Evolutionary conservation across 2,888 invertebrate species (phyloP).

Genomic region (Chorisops tibialis): DNA sequence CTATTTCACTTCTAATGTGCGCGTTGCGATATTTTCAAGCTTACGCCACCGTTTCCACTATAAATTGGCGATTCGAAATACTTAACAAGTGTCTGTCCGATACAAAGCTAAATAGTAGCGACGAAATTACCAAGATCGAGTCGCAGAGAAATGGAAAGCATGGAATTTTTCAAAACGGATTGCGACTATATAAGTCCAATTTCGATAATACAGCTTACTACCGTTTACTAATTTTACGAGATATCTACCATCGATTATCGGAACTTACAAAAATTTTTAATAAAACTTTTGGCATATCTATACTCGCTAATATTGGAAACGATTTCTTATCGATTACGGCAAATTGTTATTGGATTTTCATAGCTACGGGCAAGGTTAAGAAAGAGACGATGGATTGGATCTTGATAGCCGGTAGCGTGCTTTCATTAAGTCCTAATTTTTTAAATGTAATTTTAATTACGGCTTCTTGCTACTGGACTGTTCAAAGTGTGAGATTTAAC

Average conservation of each 20-base stretch:
- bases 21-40: conserved; percentile 47
- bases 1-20: conserved; percentile 42
- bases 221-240: conserved; percentile 39
- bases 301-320: conserved; percentile 46
- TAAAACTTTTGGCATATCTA: conserved; percentile 44
- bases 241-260: conserved; percentile 47
- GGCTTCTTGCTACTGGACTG: conserved; percentile 43
- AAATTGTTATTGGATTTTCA: conserved; percentile 49
- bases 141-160: conserved; percentile 1
- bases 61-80: conserved; percentile 42
- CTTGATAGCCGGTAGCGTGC: conserved; percentile 39
- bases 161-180: conserved; percentile 29
- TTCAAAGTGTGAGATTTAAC: conserved; percentile 43
- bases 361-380: conserved; percentile 39
- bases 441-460: conserved; percentile 44
- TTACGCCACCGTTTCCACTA: conserved; percentile 39
- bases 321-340: conserved; percentile 49
- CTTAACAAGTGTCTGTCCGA: conserved; percentile 39
- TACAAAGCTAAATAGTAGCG: conserved; percentile 33
- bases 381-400: conserved; percentile 37
- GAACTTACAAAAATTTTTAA: conserved; percentile 42
- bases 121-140: conserved; percentile 1
- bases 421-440: conserved; percentile 46
- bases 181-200: conserved; percentile 36
- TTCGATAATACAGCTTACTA: neutral